Base-by-base conservation (phyloP, 2,888 invertebrate genomes). In the Lepidochrysops patricia region DNA sequence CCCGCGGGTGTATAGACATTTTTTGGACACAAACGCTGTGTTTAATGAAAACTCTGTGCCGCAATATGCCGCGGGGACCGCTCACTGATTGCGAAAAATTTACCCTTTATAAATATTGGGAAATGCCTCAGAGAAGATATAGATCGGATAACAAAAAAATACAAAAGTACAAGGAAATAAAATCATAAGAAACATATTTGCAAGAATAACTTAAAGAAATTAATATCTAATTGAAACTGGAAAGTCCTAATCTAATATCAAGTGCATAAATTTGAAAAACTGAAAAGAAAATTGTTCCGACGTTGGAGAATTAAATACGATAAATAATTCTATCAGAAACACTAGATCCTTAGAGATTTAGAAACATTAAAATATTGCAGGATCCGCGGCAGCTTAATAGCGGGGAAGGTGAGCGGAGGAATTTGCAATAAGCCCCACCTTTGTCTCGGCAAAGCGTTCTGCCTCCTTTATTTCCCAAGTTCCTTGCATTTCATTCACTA, bases 41-140 rank as follows among this genome's bases (percentile, higher is more conserved):
- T 87, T 87, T 88, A 88, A 88, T 88, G 87, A 88, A 87, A 88
- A 85, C 80, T 80, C 77, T 75, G 81, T 82, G 80, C 80, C 80
- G 76, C 80, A 81, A 79, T 79, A 81, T 77, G 85, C 85, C 86
- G 72, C 78, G 68, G 78, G 84, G 82, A 76, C 74, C 80, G 81
- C 77, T 84, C 32, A 4, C 80, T 83, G 87, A 84, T 86, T 86
- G 83, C 79, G 74, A 75, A 69, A 64, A 62, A 82, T 81, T 84
- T 82, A 80, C 75, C 77, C 27, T 57, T 25, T 26, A 35, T 35
- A 35, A 35, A 57, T 9, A 35, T 13, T 13, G 7, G 7, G 25
- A 35, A 7, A 35, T 25, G 7, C 25, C 3, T 19, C 37, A 43
- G 12, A 12, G 12, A 6, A 29, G 29, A 29, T n/a, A n/a, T n/a